Percentiles rank a stretch among this genome's conserved stretches.
Evolutionary conservation across 1,140 invertebrate species (phyloP).

Genomic region (Pseudoatta argentina): DNA sequence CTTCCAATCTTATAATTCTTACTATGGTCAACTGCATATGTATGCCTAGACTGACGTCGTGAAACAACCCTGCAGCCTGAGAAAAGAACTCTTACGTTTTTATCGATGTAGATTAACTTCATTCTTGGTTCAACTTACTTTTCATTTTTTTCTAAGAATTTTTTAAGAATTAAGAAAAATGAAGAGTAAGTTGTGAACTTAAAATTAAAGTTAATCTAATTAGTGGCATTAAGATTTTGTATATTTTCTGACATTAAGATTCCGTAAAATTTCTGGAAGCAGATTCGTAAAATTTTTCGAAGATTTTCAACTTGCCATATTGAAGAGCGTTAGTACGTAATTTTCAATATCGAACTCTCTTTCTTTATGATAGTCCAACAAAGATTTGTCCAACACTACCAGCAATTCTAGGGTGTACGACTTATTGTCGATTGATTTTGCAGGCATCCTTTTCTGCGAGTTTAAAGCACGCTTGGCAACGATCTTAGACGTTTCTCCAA

Average conservation of each 20-base stretch:
- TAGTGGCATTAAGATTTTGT: neutral
- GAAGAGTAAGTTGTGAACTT: no score
- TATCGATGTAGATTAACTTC: no score
- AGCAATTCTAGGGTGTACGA: conserved; percentile 87
- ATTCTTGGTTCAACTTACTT: no score
- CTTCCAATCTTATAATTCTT: conserved; percentile 87
- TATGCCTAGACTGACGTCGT: conserved; percentile 88
- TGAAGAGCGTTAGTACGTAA: conserved; percentile 89
- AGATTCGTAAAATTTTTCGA: neutral
- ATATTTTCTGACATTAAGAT: no score
- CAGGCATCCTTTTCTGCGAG: conserved; percentile 43
- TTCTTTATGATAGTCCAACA: conserved; percentile 87
- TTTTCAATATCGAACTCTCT: conserved; percentile 88
- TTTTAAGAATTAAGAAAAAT: no score
- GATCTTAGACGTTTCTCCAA: conserved; percentile 64
- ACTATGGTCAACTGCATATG: conserved; percentile 88
- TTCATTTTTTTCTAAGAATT: no score
- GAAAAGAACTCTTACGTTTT: neutral
- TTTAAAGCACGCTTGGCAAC: conserved; percentile 70
- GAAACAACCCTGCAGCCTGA: conserved; percentile 86
- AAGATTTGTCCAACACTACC: conserved; percentile 88
- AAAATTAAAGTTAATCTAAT: no score
- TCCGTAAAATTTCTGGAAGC: neutral
- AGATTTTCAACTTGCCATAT: conserved; percentile 85
- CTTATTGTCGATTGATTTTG: conserved; percentile 55